A percentile compares a stretch with the other conserved stretches of the same genome.
Evolutionary conservation across 2,797 vertebrate genomes (phyloP).

Genomic region (Esox masquinongy): DNA sequence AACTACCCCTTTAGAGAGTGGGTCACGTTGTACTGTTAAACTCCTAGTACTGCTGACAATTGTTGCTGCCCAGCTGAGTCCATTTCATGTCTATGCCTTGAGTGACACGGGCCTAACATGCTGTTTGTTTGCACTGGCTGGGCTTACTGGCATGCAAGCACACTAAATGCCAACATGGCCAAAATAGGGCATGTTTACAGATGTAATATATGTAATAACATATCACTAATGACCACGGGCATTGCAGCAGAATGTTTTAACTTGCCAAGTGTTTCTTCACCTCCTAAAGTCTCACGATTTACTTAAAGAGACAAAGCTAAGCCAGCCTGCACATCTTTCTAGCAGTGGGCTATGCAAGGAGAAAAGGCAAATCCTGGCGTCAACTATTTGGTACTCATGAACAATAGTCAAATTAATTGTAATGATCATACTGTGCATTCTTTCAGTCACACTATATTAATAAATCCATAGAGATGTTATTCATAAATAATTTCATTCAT

Average conservation of each 20-base stretch:
- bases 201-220: slow-evolving; percentile 22
- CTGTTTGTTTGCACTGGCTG: slow-evolving; percentile 73
- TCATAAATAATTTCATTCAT: neutral
- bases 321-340: neutral
- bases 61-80: slow-evolving; percentile 59
- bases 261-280: slow-evolving; percentile 14
- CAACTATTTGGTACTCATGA: neutral
- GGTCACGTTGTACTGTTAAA: slow-evolving; percentile 57
- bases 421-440: neutral
- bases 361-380: neutral
- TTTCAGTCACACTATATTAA: neutral
- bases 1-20: slow-evolving; percentile 59
- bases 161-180: slow-evolving; percentile 63
- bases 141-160: slow-evolving; percentile 45
- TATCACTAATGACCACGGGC: slow-evolving; percentile 46
- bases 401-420: neutral
- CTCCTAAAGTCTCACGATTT: slow-evolving; percentile 21
- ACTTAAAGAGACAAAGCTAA: neutral
- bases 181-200: slow-evolving; percentile 67
- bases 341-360: neutral
- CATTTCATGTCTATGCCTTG: slow-evolving; percentile 68
- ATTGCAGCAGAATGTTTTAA: slow-evolving; percentile 44
- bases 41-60: slow-evolving; percentile 58
- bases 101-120: slow-evolving; percentile 68
- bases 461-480: neutral